phyloP scores from a whole-genome alignment of 2,797 vertebrate species.

The Myotis vivesi region DNA sequence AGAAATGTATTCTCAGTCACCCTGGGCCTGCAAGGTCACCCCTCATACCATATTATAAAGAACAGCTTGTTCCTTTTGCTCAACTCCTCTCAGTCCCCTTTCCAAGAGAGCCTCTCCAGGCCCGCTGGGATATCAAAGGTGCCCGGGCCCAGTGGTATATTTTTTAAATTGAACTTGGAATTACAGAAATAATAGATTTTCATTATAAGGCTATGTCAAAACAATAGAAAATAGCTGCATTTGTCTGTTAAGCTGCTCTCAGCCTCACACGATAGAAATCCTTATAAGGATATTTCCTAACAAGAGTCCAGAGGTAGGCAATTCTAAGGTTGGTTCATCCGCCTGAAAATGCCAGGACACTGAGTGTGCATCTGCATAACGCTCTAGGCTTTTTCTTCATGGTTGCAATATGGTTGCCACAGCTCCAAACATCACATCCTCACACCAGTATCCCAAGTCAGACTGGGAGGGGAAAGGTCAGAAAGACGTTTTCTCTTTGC shows the following conservation, averaged over 20 bases:
- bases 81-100: not conserved
- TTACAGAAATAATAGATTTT: constrained; percentile 36
- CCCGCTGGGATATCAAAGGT: not conserved
- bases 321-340: constrained; percentile 19
- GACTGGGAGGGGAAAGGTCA: not conserved
- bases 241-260: constrained; percentile 8
- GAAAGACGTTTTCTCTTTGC: not conserved
- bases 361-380: not conserved
- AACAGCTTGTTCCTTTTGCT: constrained; percentile 36
- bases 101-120: not conserved
- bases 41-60: not conserved
- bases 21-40: not conserved
- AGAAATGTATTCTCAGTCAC: not conserved
- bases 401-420: not conserved
- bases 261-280: not conserved
- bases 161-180: constrained; percentile 49
- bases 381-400: not conserved
- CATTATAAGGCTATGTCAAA: constrained; percentile 43
- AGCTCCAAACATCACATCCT: not conserved
- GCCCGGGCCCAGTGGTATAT: not conserved
- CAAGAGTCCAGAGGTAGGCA: not conserved
- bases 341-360: not conserved
- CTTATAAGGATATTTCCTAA: constrained; percentile 61
- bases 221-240: constrained; percentile 7
- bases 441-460: not conserved